Conservation (phyloP, 1,140 invertebrate genomes). For the Pinna nobilis region DNA sequence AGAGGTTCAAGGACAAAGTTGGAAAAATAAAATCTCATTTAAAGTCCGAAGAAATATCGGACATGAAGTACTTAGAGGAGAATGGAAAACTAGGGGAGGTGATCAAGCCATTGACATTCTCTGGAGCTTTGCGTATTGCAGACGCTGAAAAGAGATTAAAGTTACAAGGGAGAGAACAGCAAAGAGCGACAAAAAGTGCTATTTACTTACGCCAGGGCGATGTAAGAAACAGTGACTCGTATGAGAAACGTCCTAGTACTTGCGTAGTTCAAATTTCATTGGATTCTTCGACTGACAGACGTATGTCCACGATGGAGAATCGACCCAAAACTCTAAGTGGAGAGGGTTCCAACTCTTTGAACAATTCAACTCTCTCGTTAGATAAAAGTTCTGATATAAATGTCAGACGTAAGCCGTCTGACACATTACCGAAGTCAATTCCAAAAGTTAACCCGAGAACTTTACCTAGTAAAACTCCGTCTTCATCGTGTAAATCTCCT, state of each 20-base stretch:
- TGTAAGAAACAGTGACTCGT: not conserved
- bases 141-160: slow-evolving; percentile 55
- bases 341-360: not conserved
- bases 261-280: not conserved
- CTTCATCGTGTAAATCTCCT: no score
- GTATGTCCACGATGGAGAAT: not conserved
- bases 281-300: not conserved
- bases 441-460: no score
- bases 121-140: slow-evolving; percentile 59
- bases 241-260: not conserved
- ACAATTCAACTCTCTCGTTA: slow-evolving; percentile 11
- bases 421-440: no score
- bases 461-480: no score
- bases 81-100: slow-evolving; percentile 45
- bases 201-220: not conserved
- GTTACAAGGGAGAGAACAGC: slow-evolving; percentile 28
- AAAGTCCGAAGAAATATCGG: slow-evolving; percentile 53
- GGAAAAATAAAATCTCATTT: slow-evolving; percentile 58
- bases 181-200: not conserved
- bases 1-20: slow-evolving; percentile 61
- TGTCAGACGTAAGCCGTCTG: no score
- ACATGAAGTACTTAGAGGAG: slow-evolving; percentile 50
- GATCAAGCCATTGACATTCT: slow-evolving; percentile 34
- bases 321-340: not conserved
- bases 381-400: no score